Evolutionary conservation across 2,888 invertebrate species (phyloP), one percentile per base, ranked within the genome.

Genomic region (Phlogophora meticulosa): DNA sequence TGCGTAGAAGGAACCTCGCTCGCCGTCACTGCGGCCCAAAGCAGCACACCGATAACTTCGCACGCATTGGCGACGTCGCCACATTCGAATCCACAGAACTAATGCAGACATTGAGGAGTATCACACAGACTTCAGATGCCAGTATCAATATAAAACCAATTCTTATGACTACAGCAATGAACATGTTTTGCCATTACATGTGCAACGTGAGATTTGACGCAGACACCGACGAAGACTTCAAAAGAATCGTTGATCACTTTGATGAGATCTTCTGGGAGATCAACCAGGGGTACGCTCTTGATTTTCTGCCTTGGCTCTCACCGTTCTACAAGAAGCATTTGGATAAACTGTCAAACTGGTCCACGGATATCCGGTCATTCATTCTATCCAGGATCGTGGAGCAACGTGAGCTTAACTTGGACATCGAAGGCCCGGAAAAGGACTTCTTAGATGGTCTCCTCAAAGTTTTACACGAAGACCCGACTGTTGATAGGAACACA

Each of bases 261-360:
- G 98, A 98, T 83, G 97, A 98, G 81, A 98, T 98, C 57, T 98
- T 98, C 93, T 98, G 98, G 97, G 98, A 98, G 87, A 98, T 98
- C 75, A 98, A 98, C 89, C 98, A 98, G 84, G 98, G 98, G 0
- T 98, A 98, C 88, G 97, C 98, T 0, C 96, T 98, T 0, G 98
- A 98, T 85, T 98, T 98, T 85, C 86, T 98, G 24, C 98, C 98
- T 0, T 98, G 98, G 97, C 90, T 98, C 0, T 93, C 96, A 0
- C 98, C 98, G 0, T 96, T 98, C 69, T 98, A 98, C 89, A 92
- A 92, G 4, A 94, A 95, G 3, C 97, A 98, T 83, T 96, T 98
- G 93, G 95, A 96, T 3, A 97, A 96, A 77, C 92, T 98, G 7
- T 96, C 96, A 0, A 89, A 96, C 61, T 98, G 98, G 98, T 97